A percentile compares a stretch with the other conserved stretches of the same genome.
Conservation (phyloP, 1,140 invertebrate species). For the Odontomachus brunneus region DNA sequence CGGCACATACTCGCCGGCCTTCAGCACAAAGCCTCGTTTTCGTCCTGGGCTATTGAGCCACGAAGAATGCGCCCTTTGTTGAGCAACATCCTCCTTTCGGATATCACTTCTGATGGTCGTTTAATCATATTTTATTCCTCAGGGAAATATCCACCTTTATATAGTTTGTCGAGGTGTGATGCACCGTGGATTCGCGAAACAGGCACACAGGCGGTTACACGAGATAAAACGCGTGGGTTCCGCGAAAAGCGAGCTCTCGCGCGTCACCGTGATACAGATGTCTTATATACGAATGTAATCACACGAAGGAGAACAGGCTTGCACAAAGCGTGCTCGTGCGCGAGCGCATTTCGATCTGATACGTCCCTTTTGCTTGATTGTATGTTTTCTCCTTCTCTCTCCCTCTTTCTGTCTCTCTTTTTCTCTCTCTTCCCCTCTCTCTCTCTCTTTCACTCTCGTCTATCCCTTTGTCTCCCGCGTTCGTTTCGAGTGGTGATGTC, state of each 20-base stretch:
- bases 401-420: background rate
- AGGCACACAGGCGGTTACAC: background rate
- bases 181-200: conserved; percentile 8
- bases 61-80: conserved; percentile 51
- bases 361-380: conserved; percentile 6
- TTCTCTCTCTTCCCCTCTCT: background rate
- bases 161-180: conserved; percentile 31
- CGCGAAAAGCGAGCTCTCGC: background rate
- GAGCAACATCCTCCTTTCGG: conserved; percentile 57
- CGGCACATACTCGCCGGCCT: conserved; percentile 42
- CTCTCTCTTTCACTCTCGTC: background rate
- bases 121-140: conserved; percentile 54
- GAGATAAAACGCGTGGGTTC: conserved; percentile 4
- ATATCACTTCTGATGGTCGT: conserved; percentile 58
- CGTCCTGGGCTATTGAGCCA: conserved; percentile 53
- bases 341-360: conserved; percentile 31
- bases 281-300: background rate
- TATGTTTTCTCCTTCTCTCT: background rate
- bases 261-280: background rate
- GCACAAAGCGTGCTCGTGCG: conserved; percentile 12
- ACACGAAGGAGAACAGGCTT: no score
- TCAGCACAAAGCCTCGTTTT: conserved; percentile 59
- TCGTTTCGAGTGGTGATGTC: conserved; percentile 30
- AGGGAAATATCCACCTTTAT: conserved; percentile 31
- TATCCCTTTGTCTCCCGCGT: conserved; percentile 20